These are phyloP conservation scores for Sitobion miscanthi DNA, from an alignment of 1,140 invertebrate species.

Conservation along the genomic window DNA sequence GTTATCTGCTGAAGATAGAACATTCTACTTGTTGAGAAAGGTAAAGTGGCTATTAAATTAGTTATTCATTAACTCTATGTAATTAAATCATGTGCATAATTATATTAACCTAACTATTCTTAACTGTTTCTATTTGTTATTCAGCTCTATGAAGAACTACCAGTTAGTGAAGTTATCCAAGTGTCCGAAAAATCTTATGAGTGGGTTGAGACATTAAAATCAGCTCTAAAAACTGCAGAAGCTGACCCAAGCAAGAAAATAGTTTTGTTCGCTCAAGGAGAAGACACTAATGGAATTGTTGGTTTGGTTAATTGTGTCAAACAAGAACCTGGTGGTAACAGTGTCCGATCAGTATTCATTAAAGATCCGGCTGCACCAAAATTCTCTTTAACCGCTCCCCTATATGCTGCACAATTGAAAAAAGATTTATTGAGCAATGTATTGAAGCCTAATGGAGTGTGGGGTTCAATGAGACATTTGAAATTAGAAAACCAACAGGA, in stretches of 20 bases:
- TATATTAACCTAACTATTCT: background rate
- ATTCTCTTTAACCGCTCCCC: constrained; percentile 67
- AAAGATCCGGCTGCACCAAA: constrained; percentile 70
- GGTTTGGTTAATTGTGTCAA: constrained; percentile 90
- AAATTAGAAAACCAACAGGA: constrained; percentile 69
- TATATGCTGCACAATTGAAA: constrained; percentile 71
- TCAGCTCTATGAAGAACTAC: constrained; percentile 21
- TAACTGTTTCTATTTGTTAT: constrained; percentile 1
- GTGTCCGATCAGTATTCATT: constrained; percentile 75
- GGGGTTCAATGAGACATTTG: constrained; percentile 86
- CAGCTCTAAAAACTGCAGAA: constrained; percentile 70
- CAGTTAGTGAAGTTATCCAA: constrained; percentile 65
- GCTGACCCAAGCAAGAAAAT: constrained; percentile 67
- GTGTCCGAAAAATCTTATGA: constrained; percentile 73
- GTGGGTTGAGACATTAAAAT: constrained; percentile 85
- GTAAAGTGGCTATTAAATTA: constrained; percentile 43
- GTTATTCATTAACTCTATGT: background rate
- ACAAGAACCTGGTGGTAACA: constrained; percentile 79
- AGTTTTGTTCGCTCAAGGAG: constrained; percentile 74
- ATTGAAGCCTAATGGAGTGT: constrained; percentile 71
- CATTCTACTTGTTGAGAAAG: constrained; percentile 70
- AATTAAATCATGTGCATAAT: background rate
- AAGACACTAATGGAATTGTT: constrained; percentile 77
- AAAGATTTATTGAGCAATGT: constrained; percentile 87
- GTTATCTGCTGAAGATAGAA: constrained; percentile 67